phyloP scores from a whole-genome alignment of 2,113 vertebrate genomes.

The Orientallactaga bullata region DNA sequence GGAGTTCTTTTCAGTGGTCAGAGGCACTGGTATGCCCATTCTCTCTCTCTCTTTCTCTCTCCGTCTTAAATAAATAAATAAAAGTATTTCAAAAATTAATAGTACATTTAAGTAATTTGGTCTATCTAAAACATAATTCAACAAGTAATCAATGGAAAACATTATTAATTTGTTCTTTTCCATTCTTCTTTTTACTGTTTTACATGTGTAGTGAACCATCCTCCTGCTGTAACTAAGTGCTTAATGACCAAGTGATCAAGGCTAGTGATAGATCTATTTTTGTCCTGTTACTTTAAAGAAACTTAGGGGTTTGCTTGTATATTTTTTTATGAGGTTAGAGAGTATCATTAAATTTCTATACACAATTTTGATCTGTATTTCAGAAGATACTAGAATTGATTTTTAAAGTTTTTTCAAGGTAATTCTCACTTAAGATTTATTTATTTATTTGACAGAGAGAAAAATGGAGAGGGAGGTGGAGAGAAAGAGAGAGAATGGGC shows the following conservation, averaged over 20 bases:
- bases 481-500: no score
- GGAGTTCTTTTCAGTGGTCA: no score
- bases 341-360: neutral
- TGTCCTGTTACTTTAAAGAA: neutral
- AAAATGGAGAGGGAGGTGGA: no score
- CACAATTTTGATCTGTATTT: neutral
- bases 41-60: no score
- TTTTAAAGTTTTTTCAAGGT: slow-evolving; percentile 31
- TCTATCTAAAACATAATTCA: neutral
- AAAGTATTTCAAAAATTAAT: neutral
- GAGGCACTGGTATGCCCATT: no score
- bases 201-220: neutral
- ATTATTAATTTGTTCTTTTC: neutral
- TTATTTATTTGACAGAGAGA: no score
- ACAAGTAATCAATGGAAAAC: neutral
- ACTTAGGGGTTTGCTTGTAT: neutral
- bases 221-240: neutral
- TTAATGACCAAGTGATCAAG: neutral
- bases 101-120: neutral
- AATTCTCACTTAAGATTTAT: neutral
- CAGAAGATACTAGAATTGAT: neutral
- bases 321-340: neutral
- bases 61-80: no score
- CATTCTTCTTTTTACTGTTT: neutral
- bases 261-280: neutral